Evolutionary conservation across 2,113 vertebrate species (phyloP), one percentile per base, ranked within the genome.

Genomic region (Naja naja): DNA sequence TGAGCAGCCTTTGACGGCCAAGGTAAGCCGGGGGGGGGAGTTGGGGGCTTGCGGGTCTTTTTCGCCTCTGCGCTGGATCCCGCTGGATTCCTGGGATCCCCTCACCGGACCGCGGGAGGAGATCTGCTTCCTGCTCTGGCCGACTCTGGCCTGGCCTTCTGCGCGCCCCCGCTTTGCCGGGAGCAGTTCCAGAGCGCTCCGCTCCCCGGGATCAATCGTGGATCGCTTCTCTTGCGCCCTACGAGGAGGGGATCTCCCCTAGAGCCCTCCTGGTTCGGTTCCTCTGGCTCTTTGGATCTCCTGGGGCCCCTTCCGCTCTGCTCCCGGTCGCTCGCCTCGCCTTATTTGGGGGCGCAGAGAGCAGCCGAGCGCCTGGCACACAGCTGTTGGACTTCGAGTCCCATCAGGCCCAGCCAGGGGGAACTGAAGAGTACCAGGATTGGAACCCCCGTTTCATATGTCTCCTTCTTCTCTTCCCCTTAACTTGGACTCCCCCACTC

Each of bases 321-420:
- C n/a, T 20, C 27, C 4, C 1, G 2, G 7, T 0, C 2, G 8
- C 20, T 23, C 5, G 22, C 89, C 2, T 6, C 5, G 45, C 20
- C 43, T 39, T 20, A 10, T n/a, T 69, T 6, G 64, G 64, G n/a
- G 64, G 5, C 14, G n/a, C 64, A 6, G 14, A 34, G 64, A 5
- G n/a, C 11, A 34, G 64, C n/a, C 64, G 12, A 14, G n/a, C 2
- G 60, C 4, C 60, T 14, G 11, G 60, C n/a, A 2, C 30, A 3
- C 47, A 9, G n/a, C 30, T 20, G 14, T 34, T 18, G 64, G 64
- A 34, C n/a, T 18, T 1, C 14, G 5, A 5, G 30, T 16, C 64
- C n/a, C 64, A 74, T 74, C 64, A 34, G 64, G 12, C 64, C 30
- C n/a, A 74, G n/a, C 64, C 64, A 34, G 64, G 64, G n/a, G 64